Evolutionary conservation across 2,113 vertebrate species (phyloP), one percentile per base, ranked within the genome.

Genomic region (Pyxicephalus adspersus): DNA sequence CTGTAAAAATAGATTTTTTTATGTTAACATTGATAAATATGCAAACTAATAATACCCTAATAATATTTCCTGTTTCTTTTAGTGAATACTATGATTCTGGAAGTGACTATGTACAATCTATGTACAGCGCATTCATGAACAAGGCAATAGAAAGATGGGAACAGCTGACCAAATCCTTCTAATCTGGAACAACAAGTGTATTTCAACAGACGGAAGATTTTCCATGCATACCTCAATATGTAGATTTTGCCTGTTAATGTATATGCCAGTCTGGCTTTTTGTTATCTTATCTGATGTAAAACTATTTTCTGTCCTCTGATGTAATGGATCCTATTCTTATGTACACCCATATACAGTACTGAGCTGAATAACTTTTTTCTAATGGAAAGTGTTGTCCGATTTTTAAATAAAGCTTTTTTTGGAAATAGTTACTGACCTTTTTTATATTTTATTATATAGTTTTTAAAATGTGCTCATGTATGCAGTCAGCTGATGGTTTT

Each of bases 391-490:
- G 28, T 17, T 29, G 20, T 34, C 70, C 34, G 57, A 23, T 73
- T 73, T 73, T 28, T 73, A 73, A 73, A 73, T 73, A 73, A 73
- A 73, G 28, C 13, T 25, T 52, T 34, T n/a, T 17, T 2, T 73
- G 54, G 22, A 19, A 11, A 34, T 26, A 73, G 55, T 22, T 23
- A 11, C 17, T 2, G 57, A 11, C 20, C 11, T 23, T 58, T 58
- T 57, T 58, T n/a, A 17, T 22, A 23, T 11, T 58, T 58, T 22
- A 58, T 58, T 22, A 3, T 38, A 38, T 38, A 9, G 6, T 9
- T n/a, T n/a, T n/a, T n/a, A n/a, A n/a, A n/a, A n/a, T n/a, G n/a
- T n/a, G n/a, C n/a, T n/a, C n/a, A n/a, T n/a, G n/a, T n/a, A n/a
- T n/a, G n/a, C n/a, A n/a, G n/a, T n/a, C n/a, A n/a, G n/a, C n/a